Base-by-base conservation (phyloP, 1,140 invertebrate genomes). In the Procambarus virginalis region DNA sequence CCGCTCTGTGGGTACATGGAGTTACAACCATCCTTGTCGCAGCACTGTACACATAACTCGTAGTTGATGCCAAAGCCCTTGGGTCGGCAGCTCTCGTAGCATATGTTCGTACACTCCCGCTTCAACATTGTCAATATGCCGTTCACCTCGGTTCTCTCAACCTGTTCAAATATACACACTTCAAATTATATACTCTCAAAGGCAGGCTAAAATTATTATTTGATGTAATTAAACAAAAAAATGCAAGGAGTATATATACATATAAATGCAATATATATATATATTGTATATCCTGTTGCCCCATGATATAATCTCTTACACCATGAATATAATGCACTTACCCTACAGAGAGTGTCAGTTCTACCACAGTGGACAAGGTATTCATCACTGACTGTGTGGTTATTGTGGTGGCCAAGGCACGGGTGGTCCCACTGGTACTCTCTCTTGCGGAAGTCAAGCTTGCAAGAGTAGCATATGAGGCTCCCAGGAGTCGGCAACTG, bases 101-200 rank as follows among this genome's bases (percentile, higher is more conserved):
- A 91, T 2, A 48, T 10, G 46, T 89, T 80, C 0, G 84, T 86
- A 70, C 91, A 91, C 58, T 88, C 86, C 22, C 91, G 14, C 55
- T 77, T 55, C 76, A 91, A 75, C 76, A 79, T 68, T 4, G 76
- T 91, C 49, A 91, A 64, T 51, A 91, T 78, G 0, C 91, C 91
- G 79, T 91, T 91, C 60, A 91, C 86, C 73, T 91, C 91, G 2
- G 64, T 84, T 12, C 91, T 78, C 76, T 91, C 91, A 60, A 91
- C 91, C 91, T 91, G 86, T n/a, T 45, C 6, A 75, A 22, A 73
- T n/a, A 73, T 12, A 55, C 51, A 55, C 51, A 55, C 51, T 9
- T 55, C 8, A 8, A 55, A 9, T 55, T 55, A 12, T 55, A 12
- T 55, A 34, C 34, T 34, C 34, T 34, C 34, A 12, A 12, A 55